Base-by-base conservation (phyloP, 2,888 invertebrate genomes). In the Matsumyia berberina region DNA sequence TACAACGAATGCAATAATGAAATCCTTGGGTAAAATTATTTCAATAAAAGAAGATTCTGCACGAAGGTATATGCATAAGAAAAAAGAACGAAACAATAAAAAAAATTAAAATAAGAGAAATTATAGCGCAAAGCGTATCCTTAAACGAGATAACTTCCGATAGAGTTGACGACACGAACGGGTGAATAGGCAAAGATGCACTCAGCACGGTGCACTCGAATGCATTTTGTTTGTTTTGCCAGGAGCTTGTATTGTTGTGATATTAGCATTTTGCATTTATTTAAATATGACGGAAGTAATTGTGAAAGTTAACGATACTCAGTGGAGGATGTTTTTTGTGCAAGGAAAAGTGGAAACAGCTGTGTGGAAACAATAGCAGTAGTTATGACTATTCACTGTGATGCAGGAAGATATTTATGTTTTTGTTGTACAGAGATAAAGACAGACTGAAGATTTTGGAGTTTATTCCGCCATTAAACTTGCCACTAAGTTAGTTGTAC, bases 21-120 rank as follows among this genome's bases (percentile, higher is more conserved):
- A 73, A 78, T 82, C 82, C 82, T 78, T 82, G 82, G 51, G 46
- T 33, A 17, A 53, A 78, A 72, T 17, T 53, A 67, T 67, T 55
- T 66, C 11, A 60, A 67, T 53, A 60, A 24, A 55, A 24, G 55
- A 77, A 58, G 12, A 46, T 58, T 35, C 33, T 55, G 29, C 33
- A 67, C 15, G 39, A 39, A 46, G 39, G 49, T 11, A 33, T 24
- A 69, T 31, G 69, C 15, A 35, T 15, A 39, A 17, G 3, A 15
- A 12, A 51, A 53, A n/a, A 7, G 7, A 12, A 9, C 31, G 15
- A 2, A 53, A 53, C 7, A 11, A 4, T 37, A 44, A 46, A 37
- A 11, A 37, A 55, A 64, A 62, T 70, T 72, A 42, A 64, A 42
- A 64, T 24, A 24, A 24, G 4, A 24, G 24, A 62, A 53, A 15